Evolutionary conservation across 2,888 invertebrate genomes (phyloP).

Genomic region (Liodrosophila aerea): DNA sequence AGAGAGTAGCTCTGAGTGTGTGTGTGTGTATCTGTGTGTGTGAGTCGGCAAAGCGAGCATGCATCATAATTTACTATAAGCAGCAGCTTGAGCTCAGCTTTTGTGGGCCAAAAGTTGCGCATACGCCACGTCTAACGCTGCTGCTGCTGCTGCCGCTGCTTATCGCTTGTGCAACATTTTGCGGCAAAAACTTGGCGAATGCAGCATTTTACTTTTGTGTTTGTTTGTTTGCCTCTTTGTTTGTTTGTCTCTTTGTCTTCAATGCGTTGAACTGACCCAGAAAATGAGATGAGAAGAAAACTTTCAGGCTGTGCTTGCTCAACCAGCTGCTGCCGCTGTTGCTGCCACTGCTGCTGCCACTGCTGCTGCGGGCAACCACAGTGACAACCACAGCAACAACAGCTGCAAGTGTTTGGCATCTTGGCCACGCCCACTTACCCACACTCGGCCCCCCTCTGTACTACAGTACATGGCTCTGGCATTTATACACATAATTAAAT

Average conservation of each 20-base stretch:
- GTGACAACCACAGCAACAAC: slow-evolving; percentile 45
- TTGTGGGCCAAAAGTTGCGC: slow-evolving; percentile 65
- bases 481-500: slow-evolving; percentile 64
- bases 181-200: slow-evolving; percentile 50
- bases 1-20: neutral
- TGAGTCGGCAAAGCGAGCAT: slow-evolving; percentile 50
- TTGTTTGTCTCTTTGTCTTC: slow-evolving; percentile 53
- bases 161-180: slow-evolving; percentile 64
- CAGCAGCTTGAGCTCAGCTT: slow-evolving; percentile 13
- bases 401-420: slow-evolving; percentile 69
- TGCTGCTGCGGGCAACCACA: slow-evolving; percentile 52
- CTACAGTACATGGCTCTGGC: slow-evolving; percentile 62
- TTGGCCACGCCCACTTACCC: neutral
- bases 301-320: slow-evolving; percentile 55
- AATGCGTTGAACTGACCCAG: slow-evolving; percentile 73
- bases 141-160: slow-evolving; percentile 41
- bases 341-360: slow-evolving; percentile 20
- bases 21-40: slow-evolving; percentile 4
- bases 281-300: slow-evolving; percentile 53
- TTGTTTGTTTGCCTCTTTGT: slow-evolving; percentile 30
- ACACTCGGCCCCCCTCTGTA: neutral
- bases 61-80: slow-evolving; percentile 60
- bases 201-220: slow-evolving; percentile 28
- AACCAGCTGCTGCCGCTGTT: too few species aligned
- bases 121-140: slow-evolving; percentile 57